Conservation (phyloP, 2,888 invertebrate genomes). For the Balanococcus diminutus region DNA sequence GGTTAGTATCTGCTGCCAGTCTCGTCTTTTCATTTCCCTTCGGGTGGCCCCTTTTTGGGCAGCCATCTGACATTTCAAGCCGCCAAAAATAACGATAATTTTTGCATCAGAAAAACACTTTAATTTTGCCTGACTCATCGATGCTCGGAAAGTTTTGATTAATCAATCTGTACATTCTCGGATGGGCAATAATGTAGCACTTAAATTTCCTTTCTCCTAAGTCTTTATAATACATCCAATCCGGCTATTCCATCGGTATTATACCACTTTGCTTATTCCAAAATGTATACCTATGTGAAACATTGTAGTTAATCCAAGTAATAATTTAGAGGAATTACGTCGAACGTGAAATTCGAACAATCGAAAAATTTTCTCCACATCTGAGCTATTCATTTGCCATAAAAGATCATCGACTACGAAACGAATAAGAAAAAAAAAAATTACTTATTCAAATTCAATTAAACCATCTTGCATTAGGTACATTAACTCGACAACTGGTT, state of each 20-base stretch:
- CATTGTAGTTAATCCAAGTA: background rate
- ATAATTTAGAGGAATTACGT: background rate
- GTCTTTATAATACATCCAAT: background rate
- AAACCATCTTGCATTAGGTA: background rate
- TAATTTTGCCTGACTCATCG: background rate
- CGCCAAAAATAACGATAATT: no score
- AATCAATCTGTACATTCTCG: background rate
- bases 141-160: background rate
- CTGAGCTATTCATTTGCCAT: background rate
- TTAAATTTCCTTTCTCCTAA: background rate
- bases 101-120: no score
- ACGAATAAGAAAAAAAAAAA: background rate
- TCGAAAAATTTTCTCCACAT: background rate
- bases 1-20: no score
- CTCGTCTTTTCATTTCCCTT: no score
- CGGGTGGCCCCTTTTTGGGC: no score
- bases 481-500: conserved; percentile 28
- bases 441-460: background rate
- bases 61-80: no score
- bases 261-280: no score
- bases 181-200: background rate
- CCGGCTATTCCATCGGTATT: background rate
- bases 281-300: background rate
- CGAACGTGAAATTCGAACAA: background rate
- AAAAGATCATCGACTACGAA: no score